Evolutionary conservation across 2,888 invertebrate species (phyloP).

Genomic region (Platynereis dumerilii): DNA sequence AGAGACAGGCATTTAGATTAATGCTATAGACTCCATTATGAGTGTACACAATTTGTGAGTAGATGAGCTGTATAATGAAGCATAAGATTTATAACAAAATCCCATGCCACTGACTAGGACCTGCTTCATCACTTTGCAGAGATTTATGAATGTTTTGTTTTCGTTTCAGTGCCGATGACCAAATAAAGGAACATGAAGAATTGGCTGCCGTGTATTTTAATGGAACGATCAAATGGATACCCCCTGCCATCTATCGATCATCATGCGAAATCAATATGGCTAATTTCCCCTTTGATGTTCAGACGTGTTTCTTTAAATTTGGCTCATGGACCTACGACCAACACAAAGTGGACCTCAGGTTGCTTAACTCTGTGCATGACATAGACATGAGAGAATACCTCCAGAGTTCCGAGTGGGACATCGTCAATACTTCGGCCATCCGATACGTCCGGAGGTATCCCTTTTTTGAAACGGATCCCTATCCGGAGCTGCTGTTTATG

Average conservation of each 20-base stretch:
- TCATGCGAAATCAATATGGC: constrained; percentile 26
- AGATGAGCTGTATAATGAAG: too few species aligned
- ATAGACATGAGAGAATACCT: constrained; percentile 24
- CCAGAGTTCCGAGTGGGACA: constrained; percentile 23
- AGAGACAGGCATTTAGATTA: too few species aligned
- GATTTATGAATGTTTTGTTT: not conserved
- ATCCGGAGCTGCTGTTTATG: constrained; percentile 20
- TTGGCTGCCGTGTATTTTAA: constrained; percentile 26
- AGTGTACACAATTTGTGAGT: too few species aligned
- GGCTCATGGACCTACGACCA: constrained; percentile 27
- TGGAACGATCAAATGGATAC: constrained; percentile 28
- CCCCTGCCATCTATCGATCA: constrained; percentile 23
- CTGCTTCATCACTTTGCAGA: too few species aligned
- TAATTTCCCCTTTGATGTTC: constrained; percentile 25
- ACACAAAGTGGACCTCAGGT: constrained; percentile 21
- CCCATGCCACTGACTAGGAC: too few species aligned
- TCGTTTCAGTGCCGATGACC: constrained; percentile 22
- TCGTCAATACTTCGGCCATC: constrained; percentile 13
- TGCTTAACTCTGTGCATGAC: constrained; percentile 8
- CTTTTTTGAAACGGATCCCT: constrained; percentile 25
- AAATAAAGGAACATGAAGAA: constrained; percentile 25
- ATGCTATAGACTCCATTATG: too few species aligned
- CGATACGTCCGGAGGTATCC: constrained; percentile 19
- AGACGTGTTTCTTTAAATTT: constrained; percentile 25
- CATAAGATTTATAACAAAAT: too few species aligned